phyloP scores from a whole-genome alignment of 1,140 invertebrate species.

The Drosophila burlai region DNA sequence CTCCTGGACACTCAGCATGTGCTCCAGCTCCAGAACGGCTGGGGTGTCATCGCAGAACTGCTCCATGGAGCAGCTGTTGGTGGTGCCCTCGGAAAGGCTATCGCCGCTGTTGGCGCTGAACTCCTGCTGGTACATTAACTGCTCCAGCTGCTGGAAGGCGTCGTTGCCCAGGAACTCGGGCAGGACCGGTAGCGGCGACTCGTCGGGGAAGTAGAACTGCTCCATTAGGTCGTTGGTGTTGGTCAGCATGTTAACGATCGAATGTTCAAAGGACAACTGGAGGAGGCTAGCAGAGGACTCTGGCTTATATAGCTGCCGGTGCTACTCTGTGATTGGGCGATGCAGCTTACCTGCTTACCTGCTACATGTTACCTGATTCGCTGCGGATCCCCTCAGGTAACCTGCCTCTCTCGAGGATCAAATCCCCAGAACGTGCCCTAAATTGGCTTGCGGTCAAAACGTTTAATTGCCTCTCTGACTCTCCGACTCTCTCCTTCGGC shows the following conservation, averaged over 20 bases:
- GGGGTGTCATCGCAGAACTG: conserved; percentile 51
- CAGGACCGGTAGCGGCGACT: conserved; percentile 5
- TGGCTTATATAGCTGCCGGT: conserved; percentile 52
- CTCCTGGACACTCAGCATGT: conserved; percentile 57
- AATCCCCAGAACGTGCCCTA: conserved; percentile 53
- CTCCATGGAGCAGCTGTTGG: conserved; percentile 50
- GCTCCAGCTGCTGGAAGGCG: conserved; percentile 62
- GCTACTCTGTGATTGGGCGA: conserved; percentile 54
- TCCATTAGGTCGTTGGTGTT: conserved; percentile 71
- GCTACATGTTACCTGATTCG: conserved; percentile 69
- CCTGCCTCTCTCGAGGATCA: conserved; percentile 13
- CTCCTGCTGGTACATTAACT: conserved; percentile 60
- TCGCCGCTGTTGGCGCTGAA: conserved; percentile 50
- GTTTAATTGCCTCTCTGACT: conserved; percentile 69
- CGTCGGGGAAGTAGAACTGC: conserved; percentile 62
- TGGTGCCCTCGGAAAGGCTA: conserved; percentile 61
- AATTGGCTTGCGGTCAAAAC: conserved; percentile 85
- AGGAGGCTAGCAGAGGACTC: background rate
- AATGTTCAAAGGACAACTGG: conserved; percentile 71
- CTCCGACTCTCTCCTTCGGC: conserved; percentile 2
- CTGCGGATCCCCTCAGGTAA: conserved; percentile 20
- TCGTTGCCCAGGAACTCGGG: conserved; percentile 32
- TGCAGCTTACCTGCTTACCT: conserved; percentile 17
- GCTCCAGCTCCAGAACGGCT: conserved; percentile 61
- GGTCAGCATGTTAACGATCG: conserved; percentile 63